Evolutionary conservation across 1,140 invertebrate genomes (phyloP), one percentile per base, ranked within the genome.

Genomic region (Drosophila littoralis): DNA sequence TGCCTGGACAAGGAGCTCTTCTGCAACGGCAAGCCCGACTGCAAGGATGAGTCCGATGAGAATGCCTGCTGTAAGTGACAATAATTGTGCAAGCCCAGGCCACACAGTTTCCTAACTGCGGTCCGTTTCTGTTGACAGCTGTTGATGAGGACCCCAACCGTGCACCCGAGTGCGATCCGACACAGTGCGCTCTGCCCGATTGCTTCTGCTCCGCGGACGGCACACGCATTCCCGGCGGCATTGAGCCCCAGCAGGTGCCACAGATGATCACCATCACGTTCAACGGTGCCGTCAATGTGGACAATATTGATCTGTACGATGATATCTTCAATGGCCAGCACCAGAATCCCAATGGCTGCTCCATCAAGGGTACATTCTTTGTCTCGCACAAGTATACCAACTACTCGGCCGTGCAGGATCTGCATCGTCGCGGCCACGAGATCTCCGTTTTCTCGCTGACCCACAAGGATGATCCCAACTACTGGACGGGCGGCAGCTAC

Each of bases 341-440:
- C 12, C 95, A 95, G 79, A 98, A 98, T 91, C 97, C 97, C 13
- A 99, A 99, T 92, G 97, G 98, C 22, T 99, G 98, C 91, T 96
- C 97, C 82, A 97, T 98, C 90, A 95, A 96, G 75, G 97, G 97
- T 71, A 99, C 98, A 6, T 98, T 98, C 94, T 99, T 99, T 92
- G 96, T 98, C 0, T 98, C 97, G 0, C 98, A 99, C 94, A 98
- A 98, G 91, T 99, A 98, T 93, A 97, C 97, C 52, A 98, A 99
- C 93, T 99, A 99, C 90, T 98, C 97, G 8, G 96, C 97, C 6
- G 95, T 98, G 1, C 97, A 97, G 93, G 97, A 98, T 93, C 94
- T 99, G 55, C 97, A 98, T 90, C 94, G 97, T 61, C 95, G 95
- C 77, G 98, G 98, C 36, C 97, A 99, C 90, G 98, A 99, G 93